phyloP scores from a whole-genome alignment of 2,888 invertebrate genomes.

The Cremastinae sp. region DNA sequence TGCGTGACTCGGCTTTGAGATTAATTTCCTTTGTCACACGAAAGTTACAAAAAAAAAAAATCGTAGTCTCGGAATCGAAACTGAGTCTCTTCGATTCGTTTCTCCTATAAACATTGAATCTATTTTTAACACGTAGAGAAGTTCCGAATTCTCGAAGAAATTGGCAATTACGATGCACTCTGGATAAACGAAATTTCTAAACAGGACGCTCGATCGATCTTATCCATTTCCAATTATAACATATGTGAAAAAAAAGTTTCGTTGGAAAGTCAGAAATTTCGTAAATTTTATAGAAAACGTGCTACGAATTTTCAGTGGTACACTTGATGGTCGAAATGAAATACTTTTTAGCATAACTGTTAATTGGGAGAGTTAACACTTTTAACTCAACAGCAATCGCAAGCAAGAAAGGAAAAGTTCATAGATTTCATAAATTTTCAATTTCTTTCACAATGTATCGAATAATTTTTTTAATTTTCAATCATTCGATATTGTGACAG shows the following conservation, averaged over 20 bases:
- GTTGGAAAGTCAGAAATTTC: slow-evolving; percentile 1
- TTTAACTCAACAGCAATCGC: background rate
- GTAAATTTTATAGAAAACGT: slow-evolving; percentile 20
- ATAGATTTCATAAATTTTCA: background rate
- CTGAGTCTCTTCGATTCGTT: slow-evolving; percentile 19
- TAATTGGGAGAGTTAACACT: background rate
- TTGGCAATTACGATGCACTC: slow-evolving; percentile 11
- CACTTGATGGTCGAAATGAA: too few species aligned
- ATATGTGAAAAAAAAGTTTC: slow-evolving; percentile 10
- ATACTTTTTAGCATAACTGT: too few species aligned
- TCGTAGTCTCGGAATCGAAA: background rate
- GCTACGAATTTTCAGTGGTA: background rate
- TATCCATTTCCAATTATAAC: slow-evolving; percentile 11
- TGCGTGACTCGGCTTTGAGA: slow-evolving; percentile 26
- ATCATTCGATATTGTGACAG: too few species aligned
- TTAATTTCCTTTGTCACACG: background rate
- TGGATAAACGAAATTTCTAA: slow-evolving; percentile 9
- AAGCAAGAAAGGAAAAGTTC: background rate
- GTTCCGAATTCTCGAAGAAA: slow-evolving; percentile 36
- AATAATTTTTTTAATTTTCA: too few species aligned
- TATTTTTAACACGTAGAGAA: slow-evolving; percentile 29
- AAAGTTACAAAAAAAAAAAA: slow-evolving; percentile 21
- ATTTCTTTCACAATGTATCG: background rate
- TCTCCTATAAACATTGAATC: slow-evolving; percentile 28
- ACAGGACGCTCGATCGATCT: slow-evolving; percentile 10